These are phyloP conservation scores for Glaucidium brasilianum DNA, from an alignment of 2,113 vertebrate species.

Conservation along the genomic window DNA sequence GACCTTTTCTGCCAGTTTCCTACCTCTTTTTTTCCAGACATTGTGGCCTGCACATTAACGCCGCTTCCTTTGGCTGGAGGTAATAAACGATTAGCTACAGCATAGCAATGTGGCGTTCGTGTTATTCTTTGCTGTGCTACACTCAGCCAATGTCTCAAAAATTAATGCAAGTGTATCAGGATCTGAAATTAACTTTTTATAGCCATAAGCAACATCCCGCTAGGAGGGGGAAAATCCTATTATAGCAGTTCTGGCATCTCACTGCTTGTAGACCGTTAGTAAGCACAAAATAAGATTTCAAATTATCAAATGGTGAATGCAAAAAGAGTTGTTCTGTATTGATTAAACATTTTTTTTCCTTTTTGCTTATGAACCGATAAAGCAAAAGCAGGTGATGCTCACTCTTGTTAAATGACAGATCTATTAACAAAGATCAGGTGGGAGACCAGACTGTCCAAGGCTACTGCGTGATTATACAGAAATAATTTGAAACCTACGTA, in stretches of 20 bases:
- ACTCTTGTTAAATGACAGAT: slow-evolving; percentile 44
- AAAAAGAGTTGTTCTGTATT: slow-evolving; percentile 50
- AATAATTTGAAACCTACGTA: slow-evolving; percentile 1
- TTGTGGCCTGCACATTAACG: slow-evolving; percentile 4
- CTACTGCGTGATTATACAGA: background rate
- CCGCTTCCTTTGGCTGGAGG: slow-evolving; percentile 62
- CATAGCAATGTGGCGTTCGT: slow-evolving; percentile 6
- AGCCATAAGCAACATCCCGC: slow-evolving; percentile 85
- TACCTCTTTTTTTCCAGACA: slow-evolving; percentile 8
- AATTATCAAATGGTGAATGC: slow-evolving; percentile 70
- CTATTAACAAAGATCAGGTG: slow-evolving; percentile 49
- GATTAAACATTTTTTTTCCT: slow-evolving; percentile 56
- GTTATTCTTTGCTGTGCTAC: slow-evolving; percentile 67
- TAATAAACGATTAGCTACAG: slow-evolving; percentile 71
- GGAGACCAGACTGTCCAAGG: background rate
- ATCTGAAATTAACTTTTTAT: slow-evolving; percentile 93
- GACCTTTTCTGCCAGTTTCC: slow-evolving; percentile 31
- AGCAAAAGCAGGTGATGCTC: slow-evolving; percentile 24
- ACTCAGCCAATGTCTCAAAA: slow-evolving; percentile 75
- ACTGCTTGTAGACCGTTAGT: slow-evolving; percentile 69
- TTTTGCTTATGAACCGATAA: slow-evolving; percentile 62
- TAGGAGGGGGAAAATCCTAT: slow-evolving; percentile 74
- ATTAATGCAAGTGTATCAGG: slow-evolving; percentile 88
- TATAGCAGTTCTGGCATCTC: slow-evolving; percentile 70
- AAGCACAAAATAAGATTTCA: slow-evolving; percentile 75